A percentile compares a stretch with the other conserved stretches of the same genome.
These are phyloP conservation scores for Prenolepis imparis DNA, from an alignment of 2,888 invertebrate species.

Conservation along the genomic window DNA sequence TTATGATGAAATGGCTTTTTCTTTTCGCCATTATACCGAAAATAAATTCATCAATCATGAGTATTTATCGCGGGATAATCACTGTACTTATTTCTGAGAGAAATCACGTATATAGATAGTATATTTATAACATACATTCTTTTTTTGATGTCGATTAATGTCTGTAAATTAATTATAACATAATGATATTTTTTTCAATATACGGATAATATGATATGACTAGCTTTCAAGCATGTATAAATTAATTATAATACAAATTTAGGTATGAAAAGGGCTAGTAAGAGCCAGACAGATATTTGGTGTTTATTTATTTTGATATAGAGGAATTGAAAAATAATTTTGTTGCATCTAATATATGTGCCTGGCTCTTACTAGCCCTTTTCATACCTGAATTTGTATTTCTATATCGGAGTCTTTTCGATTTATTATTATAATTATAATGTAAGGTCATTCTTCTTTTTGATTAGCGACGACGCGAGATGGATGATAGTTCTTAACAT, in stretches of 20 bases:
- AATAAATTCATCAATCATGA: slow-evolving; percentile 11
- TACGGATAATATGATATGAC: neutral
- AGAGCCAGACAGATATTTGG: too few species aligned
- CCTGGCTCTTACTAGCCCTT: too few species aligned
- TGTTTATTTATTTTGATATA: too few species aligned
- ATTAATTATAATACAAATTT: too few species aligned
- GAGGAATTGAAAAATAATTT: too few species aligned
- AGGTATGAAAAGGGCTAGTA: too few species aligned
- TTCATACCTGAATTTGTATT: too few species aligned
- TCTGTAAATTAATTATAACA: neutral
- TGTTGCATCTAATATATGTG: too few species aligned
- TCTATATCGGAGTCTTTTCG: too few species aligned
- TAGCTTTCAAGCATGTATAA: neutral
- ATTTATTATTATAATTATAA: neutral
- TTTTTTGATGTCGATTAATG: neutral
- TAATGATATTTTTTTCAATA: neutral
- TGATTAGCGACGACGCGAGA: neutral
- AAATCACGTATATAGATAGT: neutral
- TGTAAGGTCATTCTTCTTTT: neutral
- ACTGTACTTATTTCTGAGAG: neutral
- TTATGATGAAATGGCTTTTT: slow-evolving; percentile 4
- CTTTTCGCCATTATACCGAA: slow-evolving; percentile 6
- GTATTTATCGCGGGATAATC: neutral
- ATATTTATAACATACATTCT: neutral
- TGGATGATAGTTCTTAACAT: slow-evolving; percentile 9